These are phyloP conservation scores for Danio rerio DNA, from an alignment of 2,113 vertebrate species.

Conservation along the genomic window GRCz12tu NC_133193.1:38612501-38613000, in stretches of 20 bases:
- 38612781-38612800: neutral
- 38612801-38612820: neutral
- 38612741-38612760: slow-evolving; percentile 16
- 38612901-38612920: too few species aligned
- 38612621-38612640: slow-evolving; percentile 17
- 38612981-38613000: too few species aligned
- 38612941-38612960: too few species aligned
- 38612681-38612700: neutral
- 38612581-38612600: neutral
- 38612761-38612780: too few species aligned
- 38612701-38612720: slow-evolving; percentile 11
- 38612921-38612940: too few species aligned
- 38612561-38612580: neutral
- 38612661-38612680: neutral
- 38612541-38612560: neutral
- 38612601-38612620: slow-evolving; percentile 1
- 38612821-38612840: neutral
- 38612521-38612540: too few species aligned
- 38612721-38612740: slow-evolving; percentile 16
- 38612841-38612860: neutral
- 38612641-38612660: slow-evolving; percentile 26
- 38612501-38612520: too few species aligned
- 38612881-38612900: neutral
- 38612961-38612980: too few species aligned
- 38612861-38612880: neutral